Percentiles rank a stretch among this genome's conserved stretches.
phyloP scores from a whole-genome alignment of 2,888 invertebrate genomes.

The Stenchaetothrips biformis region DNA sequence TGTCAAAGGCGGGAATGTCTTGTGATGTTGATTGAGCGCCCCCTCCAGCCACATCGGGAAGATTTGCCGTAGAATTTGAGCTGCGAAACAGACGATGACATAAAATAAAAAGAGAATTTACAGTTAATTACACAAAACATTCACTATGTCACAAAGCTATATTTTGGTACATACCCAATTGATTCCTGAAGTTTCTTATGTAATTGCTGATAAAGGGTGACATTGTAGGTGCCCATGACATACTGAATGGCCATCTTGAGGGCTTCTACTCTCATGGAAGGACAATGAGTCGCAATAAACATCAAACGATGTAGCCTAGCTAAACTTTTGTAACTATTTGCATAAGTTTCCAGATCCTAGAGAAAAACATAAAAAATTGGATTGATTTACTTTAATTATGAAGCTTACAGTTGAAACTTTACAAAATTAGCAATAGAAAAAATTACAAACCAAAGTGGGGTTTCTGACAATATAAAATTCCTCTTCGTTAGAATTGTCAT shows the following conservation, averaged over 20 bases:
- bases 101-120: background rate
- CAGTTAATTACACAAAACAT: background rate
- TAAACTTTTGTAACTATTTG: slow-evolving; percentile 83
- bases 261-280: slow-evolving; percentile 80
- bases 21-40: slow-evolving; percentile 59
- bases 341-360: slow-evolving; percentile 85
- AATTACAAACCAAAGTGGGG: slow-evolving; percentile 59
- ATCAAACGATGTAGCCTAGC: slow-evolving; percentile 85
- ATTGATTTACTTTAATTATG: slow-evolving; percentile 2
- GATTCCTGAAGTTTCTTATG: slow-evolving; percentile 85
- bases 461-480: slow-evolving; percentile 79
- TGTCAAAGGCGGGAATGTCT: slow-evolving; percentile 79
- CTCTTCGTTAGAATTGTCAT: slow-evolving; percentile 89
- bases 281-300: slow-evolving; percentile 95
- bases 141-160: background rate
- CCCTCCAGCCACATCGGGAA: slow-evolving; percentile 71
- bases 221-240: slow-evolving; percentile 91
- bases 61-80: slow-evolving; percentile 40
- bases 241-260: slow-evolving; percentile 90
- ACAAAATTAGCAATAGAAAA: background rate
- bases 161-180: slow-evolving; percentile 46
- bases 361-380: slow-evolving; percentile 33
- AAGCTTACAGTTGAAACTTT: slow-evolving; percentile 17
- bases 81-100: slow-evolving; percentile 33
- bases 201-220: slow-evolving; percentile 80